A percentile compares a stretch with the other conserved stretches of the same genome.
These are phyloP conservation scores for Neoaliturus tenellus DNA, from an alignment of 2,888 invertebrate species.

Conservation along the genomic window DNA sequence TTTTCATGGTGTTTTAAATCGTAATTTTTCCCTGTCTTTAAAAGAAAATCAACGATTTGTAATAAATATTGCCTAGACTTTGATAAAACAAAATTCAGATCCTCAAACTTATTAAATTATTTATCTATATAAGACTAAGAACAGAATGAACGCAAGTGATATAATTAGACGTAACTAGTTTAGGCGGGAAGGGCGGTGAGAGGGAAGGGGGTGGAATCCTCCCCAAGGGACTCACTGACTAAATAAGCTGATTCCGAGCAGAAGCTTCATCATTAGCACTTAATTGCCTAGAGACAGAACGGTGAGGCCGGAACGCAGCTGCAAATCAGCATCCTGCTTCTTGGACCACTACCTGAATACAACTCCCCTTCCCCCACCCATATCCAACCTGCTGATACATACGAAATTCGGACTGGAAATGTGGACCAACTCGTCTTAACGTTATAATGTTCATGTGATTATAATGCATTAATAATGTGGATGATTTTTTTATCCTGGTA, in stretches of 20 bases:
- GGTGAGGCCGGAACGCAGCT: not conserved
- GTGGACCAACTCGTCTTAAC: too few relatives aligned
- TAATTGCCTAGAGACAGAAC: conserved; percentile 31
- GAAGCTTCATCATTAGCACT: conserved; percentile 24
- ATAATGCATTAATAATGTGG: too few relatives aligned
- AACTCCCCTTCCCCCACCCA: not conserved
- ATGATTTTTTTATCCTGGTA: too few relatives aligned
- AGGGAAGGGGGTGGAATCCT: not conserved
- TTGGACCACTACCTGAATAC: not conserved
- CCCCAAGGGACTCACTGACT: conserved; percentile 14
- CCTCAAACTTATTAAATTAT: too few relatives aligned
- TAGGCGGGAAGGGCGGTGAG: not conserved
- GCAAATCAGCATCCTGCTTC: conserved; percentile 20
- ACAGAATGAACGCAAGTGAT: not conserved
- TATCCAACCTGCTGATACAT: not conserved
- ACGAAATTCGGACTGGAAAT: too few relatives aligned
- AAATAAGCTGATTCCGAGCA: conserved; percentile 20
- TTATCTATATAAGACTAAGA: not conserved
- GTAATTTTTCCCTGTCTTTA: too few relatives aligned
- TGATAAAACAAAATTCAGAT: too few relatives aligned
- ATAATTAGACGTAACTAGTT: conserved; percentile 19
- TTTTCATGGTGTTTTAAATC: too few relatives aligned
- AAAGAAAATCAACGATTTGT: too few relatives aligned
- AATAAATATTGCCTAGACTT: too few relatives aligned
- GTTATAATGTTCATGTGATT: too few relatives aligned